Evolutionary conservation across 2,797 vertebrate species (phyloP).

Genomic region (Nyctalus aviator): DNA sequence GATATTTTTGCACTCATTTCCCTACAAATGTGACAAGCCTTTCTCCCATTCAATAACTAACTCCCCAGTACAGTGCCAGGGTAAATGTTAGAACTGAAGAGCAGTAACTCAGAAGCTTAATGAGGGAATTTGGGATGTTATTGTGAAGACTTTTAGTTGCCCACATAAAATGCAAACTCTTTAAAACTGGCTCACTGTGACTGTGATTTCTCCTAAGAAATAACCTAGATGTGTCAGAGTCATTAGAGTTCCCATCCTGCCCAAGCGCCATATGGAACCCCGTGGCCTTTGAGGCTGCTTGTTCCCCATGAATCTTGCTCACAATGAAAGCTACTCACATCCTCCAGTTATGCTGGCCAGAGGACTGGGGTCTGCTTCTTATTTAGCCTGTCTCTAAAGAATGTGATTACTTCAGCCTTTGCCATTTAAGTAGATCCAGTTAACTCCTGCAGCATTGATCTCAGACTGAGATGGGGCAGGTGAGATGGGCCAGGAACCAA

Average conservation of each 20-base stretch:
- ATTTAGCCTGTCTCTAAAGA: constrained; percentile 44
- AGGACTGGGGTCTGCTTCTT: constrained; percentile 15
- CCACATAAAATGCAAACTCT: not conserved
- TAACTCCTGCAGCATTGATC: not conserved
- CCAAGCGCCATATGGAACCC: not conserved
- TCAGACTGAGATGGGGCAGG: constrained; percentile 38
- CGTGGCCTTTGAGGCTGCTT: not conserved
- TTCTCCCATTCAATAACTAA: not conserved
- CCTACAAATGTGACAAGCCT: not conserved
- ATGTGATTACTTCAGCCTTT: constrained; percentile 52
- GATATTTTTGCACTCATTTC: not conserved
- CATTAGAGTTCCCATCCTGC: not conserved
- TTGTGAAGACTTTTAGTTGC: not conserved
- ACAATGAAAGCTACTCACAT: not conserved
- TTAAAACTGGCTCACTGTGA: not conserved
- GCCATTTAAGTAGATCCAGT: not conserved
- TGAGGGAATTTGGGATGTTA: not conserved
- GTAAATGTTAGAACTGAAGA: not conserved
- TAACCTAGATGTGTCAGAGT: not conserved
- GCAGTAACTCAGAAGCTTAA: not conserved
- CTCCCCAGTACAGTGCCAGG: not conserved
- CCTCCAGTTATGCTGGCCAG: not conserved
- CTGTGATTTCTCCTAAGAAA: not conserved
- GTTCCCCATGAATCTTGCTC: not conserved
- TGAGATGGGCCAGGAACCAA: not conserved